Evolutionary conservation across 2,797 vertebrate genomes (phyloP).

Genomic region (Rhinatrema bivittatum): DNA sequence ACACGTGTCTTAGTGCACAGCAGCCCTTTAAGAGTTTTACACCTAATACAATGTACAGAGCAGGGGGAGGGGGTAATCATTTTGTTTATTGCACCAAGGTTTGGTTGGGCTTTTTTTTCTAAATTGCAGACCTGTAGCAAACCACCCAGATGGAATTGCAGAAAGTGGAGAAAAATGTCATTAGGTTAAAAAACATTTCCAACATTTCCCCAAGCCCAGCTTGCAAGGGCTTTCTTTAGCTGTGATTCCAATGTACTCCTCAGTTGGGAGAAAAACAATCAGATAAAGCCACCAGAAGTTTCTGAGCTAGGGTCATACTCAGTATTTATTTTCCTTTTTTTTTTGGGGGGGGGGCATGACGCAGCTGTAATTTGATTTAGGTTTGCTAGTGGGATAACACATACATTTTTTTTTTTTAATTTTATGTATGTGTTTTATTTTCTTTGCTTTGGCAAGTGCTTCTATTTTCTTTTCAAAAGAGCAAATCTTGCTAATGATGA

Average conservation of each 20-base stretch:
- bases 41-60: constrained; percentile 62
- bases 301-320: neutral
- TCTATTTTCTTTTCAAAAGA: rapidly evolving
- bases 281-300: neutral
- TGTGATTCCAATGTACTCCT: neutral
- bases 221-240: neutral
- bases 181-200: neutral
- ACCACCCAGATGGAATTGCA: constrained; percentile 47
- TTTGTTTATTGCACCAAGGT: constrained; percentile 42
- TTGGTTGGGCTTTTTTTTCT: constrained; percentile 30
- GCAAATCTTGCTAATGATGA: too few species aligned
- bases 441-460: too few species aligned
- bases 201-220: constrained; percentile 1
- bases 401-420: too few species aligned
- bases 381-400: too few species aligned
- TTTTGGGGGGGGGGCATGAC: too few species aligned
- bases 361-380: too few species aligned
- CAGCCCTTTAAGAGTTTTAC: constrained; percentile 58
- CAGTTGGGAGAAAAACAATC: neutral
- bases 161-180: constrained; percentile 12
- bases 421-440: too few species aligned
- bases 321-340: too few species aligned
- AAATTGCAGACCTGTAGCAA: constrained; percentile 47
- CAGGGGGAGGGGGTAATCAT: too few species aligned
- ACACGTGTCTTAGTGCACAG: too few species aligned